Evolutionary conservation across 1,140 invertebrate species (phyloP), one percentile per base, ranked within the genome.

Genomic region (Brachionus paranguensis): DNA sequence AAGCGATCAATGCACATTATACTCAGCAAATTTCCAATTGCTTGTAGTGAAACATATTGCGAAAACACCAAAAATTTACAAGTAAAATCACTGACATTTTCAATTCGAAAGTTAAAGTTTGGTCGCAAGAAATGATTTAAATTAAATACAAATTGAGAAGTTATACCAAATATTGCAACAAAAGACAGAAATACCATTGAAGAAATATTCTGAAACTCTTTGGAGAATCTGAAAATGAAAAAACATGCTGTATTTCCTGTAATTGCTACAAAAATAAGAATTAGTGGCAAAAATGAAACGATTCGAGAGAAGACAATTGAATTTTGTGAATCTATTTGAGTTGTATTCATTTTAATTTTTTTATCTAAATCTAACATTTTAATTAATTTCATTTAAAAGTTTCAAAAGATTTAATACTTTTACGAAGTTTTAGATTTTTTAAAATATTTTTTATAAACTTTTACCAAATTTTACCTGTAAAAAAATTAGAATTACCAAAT

Each of bases 101-200:
- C 43, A 24, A 78, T 7, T 24, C 12, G 17, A 10, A 78, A 47
- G 11, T 55, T 11, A 29, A 78, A 78, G 33, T 78, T 78, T 55
- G 74, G 74, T 6, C 6, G 0, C 41, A 78, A 20, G n/a, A 50
- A 78, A 24, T 55, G 74, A 11, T 78, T 78, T 20, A 78, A 78
- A 55, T 78, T 78, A 17, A 17, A 78, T 33, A n/a, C 2, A 27
- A 78, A 78, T 14, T 47, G 41, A 47, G 74, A 78, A 12, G 20
- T n/a, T 11, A 43, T 78, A 5, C 47, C 74, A 29, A 45, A 55
- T 24, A 78, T 6, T 8, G 74, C 43, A 2, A 78, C 50, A 27
- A 78, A 78, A 17, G 50, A 50, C 3, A 78, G 43, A 55, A 50
- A 78, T 29, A 78, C 50, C 43, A 55, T 78, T 47, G 43, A 78